Percentiles rank a stretch among this genome's conserved stretches.
Conservation (phyloP, 2,113 vertebrate species). For the Nyctibius bracteatus region DNA sequence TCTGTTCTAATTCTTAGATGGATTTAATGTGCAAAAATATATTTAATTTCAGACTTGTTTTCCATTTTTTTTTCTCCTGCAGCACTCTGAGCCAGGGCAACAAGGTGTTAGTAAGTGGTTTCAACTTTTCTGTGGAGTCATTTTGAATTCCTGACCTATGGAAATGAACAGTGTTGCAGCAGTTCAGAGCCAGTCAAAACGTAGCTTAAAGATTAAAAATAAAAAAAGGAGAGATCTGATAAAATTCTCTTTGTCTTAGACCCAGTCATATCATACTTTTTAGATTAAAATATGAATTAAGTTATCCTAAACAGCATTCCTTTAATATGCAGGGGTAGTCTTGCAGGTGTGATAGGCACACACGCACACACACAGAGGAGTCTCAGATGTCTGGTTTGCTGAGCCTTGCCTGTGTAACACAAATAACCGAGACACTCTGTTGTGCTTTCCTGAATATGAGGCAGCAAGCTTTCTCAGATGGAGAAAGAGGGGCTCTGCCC, state of each 20-base stretch:
- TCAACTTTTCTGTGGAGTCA: not conserved
- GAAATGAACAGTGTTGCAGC: not conserved
- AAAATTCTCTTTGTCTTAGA: not conserved
- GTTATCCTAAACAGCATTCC: not conserved
- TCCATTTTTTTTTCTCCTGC: not conserved
- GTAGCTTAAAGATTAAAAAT: not conserved
- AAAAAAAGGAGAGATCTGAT: not conserved
- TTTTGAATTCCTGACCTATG: not conserved
- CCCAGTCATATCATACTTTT: not conserved
- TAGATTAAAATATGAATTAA: not conserved
- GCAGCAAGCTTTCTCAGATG: not conserved
- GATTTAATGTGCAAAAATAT: not conserved
- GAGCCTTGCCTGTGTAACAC: not conserved
- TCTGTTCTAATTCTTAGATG: not conserved
- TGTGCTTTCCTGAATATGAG: not conserved
- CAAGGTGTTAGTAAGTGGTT: not conserved
- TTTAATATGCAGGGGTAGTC: not conserved
- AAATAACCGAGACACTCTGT: not conserved
- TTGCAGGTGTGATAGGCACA: not conserved
- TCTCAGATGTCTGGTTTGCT: not conserved
- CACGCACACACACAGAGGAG: not conserved
- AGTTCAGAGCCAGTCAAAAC: not conserved
- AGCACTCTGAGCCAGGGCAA: not conserved
- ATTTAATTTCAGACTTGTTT: not conserved
- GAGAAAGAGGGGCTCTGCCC: not conserved